Conservation (phyloP, 37 sponge, comb jelly and placozoan genomes). For the Agelas oroides region DNA sequence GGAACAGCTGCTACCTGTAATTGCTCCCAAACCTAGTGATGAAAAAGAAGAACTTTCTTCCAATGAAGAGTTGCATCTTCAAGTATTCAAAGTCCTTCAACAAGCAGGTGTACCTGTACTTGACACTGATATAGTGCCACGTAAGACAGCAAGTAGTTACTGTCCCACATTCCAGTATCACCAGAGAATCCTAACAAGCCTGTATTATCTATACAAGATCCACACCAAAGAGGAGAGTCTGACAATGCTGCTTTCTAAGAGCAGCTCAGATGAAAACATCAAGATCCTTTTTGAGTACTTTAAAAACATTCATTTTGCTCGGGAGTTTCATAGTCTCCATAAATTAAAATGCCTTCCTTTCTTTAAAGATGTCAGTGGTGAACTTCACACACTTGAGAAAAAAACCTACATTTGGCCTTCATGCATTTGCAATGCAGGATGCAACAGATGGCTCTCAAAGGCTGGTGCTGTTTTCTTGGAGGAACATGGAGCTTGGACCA, state of each 20-base stretch:
- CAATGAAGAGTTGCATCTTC: no score
- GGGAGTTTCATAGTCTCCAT: background rate
- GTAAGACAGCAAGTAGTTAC: background rate
- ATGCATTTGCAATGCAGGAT: background rate
- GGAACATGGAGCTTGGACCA: background rate
- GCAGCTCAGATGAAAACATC: background rate
- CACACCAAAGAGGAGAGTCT: background rate
- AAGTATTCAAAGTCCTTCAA: background rate
- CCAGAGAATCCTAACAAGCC: background rate
- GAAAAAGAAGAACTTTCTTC: no score
- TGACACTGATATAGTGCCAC: background rate
- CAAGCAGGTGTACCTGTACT: background rate
- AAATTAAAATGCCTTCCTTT: constrained; percentile 1
- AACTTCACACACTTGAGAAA: background rate
- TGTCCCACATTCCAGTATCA: background rate
- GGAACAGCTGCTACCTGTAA: background rate
- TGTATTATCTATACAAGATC: background rate
- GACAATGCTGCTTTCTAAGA: background rate
- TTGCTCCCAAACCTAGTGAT: background rate
- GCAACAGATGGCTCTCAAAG: constrained; percentile 2
- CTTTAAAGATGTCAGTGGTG: background rate
- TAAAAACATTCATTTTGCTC: background rate
- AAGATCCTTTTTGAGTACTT: background rate
- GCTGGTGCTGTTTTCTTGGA: constrained; percentile 9
- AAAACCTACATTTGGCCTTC: constrained; percentile 21